phyloP scores from a whole-genome alignment of 2,888 invertebrate species.

The Panorpa germanica region DNA sequence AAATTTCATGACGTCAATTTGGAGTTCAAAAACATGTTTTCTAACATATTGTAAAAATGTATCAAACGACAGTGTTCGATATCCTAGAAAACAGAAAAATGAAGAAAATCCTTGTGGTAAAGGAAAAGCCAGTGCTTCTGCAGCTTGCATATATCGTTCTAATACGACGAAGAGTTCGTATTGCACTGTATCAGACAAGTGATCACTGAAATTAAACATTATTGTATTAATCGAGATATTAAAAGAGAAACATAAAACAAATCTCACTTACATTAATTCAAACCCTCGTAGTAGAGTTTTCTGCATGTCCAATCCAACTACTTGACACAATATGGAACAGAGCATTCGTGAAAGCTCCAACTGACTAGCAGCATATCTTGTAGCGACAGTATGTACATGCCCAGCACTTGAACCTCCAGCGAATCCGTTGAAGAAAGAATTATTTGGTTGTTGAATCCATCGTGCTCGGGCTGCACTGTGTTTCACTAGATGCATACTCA shows the following conservation, averaged over 20 bases:
- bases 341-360: slow-evolving; percentile 59
- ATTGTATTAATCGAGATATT: slow-evolving; percentile 4
- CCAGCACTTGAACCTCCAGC: slow-evolving; percentile 36
- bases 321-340: slow-evolving; percentile 53
- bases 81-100: slow-evolving; percentile 75
- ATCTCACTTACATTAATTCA: slow-evolving; percentile 58
- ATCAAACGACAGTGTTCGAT: slow-evolving; percentile 54
- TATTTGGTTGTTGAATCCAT: slow-evolving; percentile 25
- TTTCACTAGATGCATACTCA: slow-evolving; percentile 66
- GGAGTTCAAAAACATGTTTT: slow-evolving; percentile 67
- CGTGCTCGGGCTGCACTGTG: slow-evolving; percentile 29
- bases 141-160: slow-evolving; percentile 64
- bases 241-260: slow-evolving; percentile 10
- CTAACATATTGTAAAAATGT: slow-evolving; percentile 72
- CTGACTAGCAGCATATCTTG: slow-evolving; percentile 66
- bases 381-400: slow-evolving; percentile 63
- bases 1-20: slow-evolving; percentile 72
- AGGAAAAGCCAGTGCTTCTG: slow-evolving; percentile 63
- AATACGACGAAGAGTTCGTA: slow-evolving; percentile 55
- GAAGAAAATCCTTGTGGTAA: slow-evolving; percentile 76
- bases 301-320: slow-evolving; percentile 44
- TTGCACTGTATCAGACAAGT: slow-evolving; percentile 47
- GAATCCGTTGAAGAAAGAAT: slow-evolving; percentile 23
- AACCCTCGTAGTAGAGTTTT: slow-evolving; percentile 59
- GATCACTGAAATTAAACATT: slow-evolving; percentile 35